phyloP scores from a whole-genome alignment of 2,797 vertebrate species.

The Sebastes reedi region DNA sequence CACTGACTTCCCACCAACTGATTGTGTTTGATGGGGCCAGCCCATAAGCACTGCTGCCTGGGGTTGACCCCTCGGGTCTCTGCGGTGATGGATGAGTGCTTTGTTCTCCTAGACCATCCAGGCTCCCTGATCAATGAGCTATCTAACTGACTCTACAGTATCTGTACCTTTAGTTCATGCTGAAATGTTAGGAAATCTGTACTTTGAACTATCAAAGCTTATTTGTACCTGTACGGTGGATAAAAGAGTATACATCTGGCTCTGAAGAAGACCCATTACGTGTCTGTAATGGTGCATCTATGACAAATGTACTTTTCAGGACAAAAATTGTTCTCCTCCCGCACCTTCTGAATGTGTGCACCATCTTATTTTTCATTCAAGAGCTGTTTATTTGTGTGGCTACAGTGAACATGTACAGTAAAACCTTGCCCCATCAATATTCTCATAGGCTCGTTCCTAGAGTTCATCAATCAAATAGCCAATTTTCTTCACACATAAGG shows the following conservation, averaged over 20 bases:
- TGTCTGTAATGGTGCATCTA: neutral
- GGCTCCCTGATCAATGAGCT: neutral
- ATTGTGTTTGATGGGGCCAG: neutral
- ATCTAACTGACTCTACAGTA: neutral
- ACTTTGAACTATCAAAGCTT: conserved; percentile 22
- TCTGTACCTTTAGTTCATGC: neutral
- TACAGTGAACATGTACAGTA: neutral
- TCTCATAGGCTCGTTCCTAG: neutral
- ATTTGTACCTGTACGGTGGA: conserved; percentile 14
- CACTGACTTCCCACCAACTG: neutral
- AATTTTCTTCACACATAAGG: neutral
- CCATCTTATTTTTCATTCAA: neutral
- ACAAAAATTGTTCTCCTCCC: neutral
- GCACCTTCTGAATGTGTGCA: neutral
- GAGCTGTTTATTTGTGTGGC: neutral
- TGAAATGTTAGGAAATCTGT: conserved; percentile 1
- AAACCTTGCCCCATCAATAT: neutral
- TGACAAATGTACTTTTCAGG: neutral
- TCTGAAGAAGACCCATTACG: conserved; percentile 3
- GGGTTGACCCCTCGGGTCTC: conserved; percentile 1
- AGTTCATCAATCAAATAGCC: conserved; percentile 1
- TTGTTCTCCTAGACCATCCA: neutral
- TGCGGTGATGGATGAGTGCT: conserved; percentile 3
- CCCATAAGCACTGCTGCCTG: neutral
- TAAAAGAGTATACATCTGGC: neutral